Evolutionary conservation across 2,888 invertebrate species (phyloP).

Genomic region (Pristionchus japonicus): DNA sequence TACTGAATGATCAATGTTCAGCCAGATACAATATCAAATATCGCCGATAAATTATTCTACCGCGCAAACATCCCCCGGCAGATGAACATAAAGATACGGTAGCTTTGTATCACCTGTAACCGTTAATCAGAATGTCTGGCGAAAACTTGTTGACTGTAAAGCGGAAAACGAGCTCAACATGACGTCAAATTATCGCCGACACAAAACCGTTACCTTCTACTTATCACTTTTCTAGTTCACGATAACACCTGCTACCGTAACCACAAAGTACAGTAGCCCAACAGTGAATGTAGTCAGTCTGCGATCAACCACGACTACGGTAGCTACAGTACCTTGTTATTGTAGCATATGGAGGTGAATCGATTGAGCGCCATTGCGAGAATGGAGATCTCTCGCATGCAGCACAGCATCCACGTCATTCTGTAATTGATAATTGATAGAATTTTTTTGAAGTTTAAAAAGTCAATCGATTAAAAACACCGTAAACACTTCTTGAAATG

Average conservation of each 20-base stretch:
- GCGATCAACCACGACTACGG: background rate
- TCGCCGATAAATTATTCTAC: background rate
- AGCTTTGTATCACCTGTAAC: background rate
- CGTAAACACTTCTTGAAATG: too few relatives aligned
- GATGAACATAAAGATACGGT: background rate
- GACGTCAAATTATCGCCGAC: background rate
- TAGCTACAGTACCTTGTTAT: slow-evolving; percentile 37
- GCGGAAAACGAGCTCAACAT: background rate
- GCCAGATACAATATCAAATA: background rate
- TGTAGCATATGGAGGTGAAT: slow-evolving; percentile 30
- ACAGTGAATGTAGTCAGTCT: background rate
- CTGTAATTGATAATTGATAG: background rate
- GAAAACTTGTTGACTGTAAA: background rate
- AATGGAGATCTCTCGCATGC: background rate
- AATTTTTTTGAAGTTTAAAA: background rate
- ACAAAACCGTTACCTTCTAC: background rate
- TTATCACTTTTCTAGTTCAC: background rate
- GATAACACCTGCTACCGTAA: background rate
- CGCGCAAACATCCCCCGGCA: background rate
- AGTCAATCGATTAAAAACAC: too few relatives aligned
- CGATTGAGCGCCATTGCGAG: slow-evolving; percentile 30
- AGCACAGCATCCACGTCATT: slow-evolving; percentile 1
- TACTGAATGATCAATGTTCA: background rate
- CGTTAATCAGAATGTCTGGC: background rate
- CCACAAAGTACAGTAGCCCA: background rate